Conservation (phyloP, 2,888 invertebrate species). For the Chorisops tibialis region DNA sequence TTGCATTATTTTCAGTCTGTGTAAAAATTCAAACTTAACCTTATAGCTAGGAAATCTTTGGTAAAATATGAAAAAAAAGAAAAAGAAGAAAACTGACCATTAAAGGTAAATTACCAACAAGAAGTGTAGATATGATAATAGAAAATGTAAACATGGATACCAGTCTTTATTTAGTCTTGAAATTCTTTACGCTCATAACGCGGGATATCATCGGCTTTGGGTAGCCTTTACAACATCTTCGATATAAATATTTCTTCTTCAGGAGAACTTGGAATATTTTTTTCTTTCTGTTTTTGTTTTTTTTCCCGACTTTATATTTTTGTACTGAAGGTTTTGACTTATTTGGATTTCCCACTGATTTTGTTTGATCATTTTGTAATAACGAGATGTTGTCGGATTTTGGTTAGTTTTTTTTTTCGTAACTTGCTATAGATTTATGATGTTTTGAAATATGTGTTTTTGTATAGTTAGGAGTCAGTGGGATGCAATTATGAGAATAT, state of each 20-base stretch:
- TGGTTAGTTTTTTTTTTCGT: neutral
- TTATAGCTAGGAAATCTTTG: neutral
- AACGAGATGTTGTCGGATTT: constrained; percentile 13
- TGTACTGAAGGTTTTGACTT: neutral
- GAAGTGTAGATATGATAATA: constrained; percentile 21
- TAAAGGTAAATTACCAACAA: constrained; percentile 20
- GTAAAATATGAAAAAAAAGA: neutral
- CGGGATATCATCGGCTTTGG: too few species aligned
- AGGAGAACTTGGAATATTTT: too few species aligned
- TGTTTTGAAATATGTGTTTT: too few species aligned
- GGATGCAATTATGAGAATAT: too few species aligned
- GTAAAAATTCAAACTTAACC: too few species aligned
- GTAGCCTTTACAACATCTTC: too few species aligned
- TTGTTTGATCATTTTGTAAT: constrained; percentile 22
- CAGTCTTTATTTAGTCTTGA: constrained; percentile 15
- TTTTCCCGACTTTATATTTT: too few species aligned
- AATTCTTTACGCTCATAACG: neutral
- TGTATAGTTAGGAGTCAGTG: too few species aligned
- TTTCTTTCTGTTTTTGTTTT: too few species aligned
- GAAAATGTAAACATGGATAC: constrained; percentile 21
- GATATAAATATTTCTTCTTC: too few species aligned
- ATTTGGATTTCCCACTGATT: constrained; percentile 23
- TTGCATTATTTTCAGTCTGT: too few species aligned
- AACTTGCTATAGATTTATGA: neutral
- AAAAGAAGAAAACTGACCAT: constrained; percentile 3